Evolutionary conservation across 2,888 invertebrate species (phyloP).

Genomic region (Tiliacea aurago): DNA sequence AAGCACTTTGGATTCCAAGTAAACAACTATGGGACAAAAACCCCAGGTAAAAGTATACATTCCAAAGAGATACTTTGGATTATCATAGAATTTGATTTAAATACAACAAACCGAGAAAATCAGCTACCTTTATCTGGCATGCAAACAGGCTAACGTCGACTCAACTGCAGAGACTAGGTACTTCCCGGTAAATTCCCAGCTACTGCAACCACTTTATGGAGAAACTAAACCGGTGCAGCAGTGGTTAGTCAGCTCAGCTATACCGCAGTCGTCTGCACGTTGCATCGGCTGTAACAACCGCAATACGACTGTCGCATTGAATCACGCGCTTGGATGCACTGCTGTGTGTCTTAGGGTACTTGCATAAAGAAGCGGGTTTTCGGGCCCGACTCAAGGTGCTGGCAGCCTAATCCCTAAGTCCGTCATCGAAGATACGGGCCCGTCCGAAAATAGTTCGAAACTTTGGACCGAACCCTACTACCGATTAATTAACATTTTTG

Average conservation of each 20-base stretch:
- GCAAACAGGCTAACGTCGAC: background rate
- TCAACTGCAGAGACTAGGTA: background rate
- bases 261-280: constrained; percentile 14
- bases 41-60: background rate
- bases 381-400: too few relatives aligned
- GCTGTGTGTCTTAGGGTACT: constrained; percentile 11
- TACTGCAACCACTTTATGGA: background rate
- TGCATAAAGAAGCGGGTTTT: background rate
- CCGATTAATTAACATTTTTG: too few relatives aligned
- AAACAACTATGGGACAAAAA: background rate
- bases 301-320: constrained; percentile 44
- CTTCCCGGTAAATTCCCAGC: background rate
- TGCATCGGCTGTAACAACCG: constrained; percentile 30
- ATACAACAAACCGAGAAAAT: background rate
- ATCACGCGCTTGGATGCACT: constrained; percentile 30
- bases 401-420: too few relatives aligned
- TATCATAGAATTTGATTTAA: background rate
- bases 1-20: background rate
- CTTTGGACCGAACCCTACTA: background rate
- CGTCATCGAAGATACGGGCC: background rate
- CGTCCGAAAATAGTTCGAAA: background rate
- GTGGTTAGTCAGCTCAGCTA: constrained; percentile 14
- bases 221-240: constrained; percentile 2
- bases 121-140: too few relatives aligned
- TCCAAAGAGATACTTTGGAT: background rate